Percentiles rank a stretch among this genome's conserved stretches.
phyloP scores from a whole-genome alignment of 2,797 vertebrate species.

The Podarcis siculus region DNA sequence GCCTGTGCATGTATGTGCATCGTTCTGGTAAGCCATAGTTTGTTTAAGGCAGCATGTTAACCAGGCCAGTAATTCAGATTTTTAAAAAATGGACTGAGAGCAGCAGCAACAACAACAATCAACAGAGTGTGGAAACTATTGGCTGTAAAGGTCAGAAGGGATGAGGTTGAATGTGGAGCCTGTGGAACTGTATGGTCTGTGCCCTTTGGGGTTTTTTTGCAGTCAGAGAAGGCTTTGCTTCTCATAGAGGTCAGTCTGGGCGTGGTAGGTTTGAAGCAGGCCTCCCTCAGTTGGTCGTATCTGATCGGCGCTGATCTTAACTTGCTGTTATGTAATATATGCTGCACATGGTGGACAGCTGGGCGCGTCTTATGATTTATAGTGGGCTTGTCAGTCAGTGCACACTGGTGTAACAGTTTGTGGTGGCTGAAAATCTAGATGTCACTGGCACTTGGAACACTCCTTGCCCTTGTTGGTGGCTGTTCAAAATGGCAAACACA shows the following conservation, averaged over 20 bases:
- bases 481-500: not conserved
- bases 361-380: not conserved
- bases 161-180: not conserved
- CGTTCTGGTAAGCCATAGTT: no score
- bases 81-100: not conserved
- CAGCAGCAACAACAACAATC: no score
- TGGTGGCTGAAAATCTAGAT: not conserved
- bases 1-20: no score
- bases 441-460: not conserved
- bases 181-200: not conserved
- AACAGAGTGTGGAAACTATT: no score
- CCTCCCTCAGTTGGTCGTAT: not conserved
- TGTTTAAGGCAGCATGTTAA: no score
- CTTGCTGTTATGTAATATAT: not conserved
- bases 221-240: not conserved
- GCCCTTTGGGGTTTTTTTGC: not conserved
- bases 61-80: not conserved
- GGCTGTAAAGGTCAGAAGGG: no score
- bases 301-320: not conserved
- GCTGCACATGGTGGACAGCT: not conserved
- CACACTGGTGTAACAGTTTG: no score
- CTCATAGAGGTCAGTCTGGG: not conserved
- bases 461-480: not conserved
- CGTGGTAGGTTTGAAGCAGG: no score
- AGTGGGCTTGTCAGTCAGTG: not conserved